These are phyloP conservation scores for Caenorhabditis sulstoni DNA, from an alignment of 2,888 invertebrate genomes.

Conservation along the genomic window DNA sequence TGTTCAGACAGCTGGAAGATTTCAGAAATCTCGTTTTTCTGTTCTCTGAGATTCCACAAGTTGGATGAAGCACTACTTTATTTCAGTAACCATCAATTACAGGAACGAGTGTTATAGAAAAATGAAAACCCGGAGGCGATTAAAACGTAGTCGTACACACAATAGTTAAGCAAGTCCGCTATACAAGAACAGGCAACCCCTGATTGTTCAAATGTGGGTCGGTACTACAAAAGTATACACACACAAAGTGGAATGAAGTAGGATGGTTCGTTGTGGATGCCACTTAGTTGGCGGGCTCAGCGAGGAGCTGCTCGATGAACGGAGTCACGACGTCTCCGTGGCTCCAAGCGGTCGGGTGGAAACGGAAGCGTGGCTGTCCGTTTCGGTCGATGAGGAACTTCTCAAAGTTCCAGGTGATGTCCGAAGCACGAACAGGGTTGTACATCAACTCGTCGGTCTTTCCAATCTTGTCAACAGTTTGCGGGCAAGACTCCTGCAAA, in stretches of 20 bases:
- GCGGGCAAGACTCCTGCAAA: constrained; percentile 79
- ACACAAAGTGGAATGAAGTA: constrained; percentile 41
- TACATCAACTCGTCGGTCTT: constrained; percentile 79
- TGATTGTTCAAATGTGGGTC: constrained; percentile 46
- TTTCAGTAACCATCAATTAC: constrained; percentile 37
- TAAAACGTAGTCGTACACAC: constrained; percentile 45
- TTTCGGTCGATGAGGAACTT: constrained; percentile 79
- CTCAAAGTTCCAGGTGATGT: constrained; percentile 81
- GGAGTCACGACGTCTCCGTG: constrained; percentile 78
- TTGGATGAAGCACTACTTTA: constrained; percentile 16
- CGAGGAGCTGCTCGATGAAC: constrained; percentile 74
- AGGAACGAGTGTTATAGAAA: constrained; percentile 13
- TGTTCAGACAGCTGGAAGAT: too few species aligned
- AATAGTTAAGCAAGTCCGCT: constrained; percentile 43
- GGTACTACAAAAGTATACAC: constrained; percentile 55
- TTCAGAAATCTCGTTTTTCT: too few species aligned
- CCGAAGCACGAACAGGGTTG: constrained; percentile 77
- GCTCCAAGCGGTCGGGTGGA: constrained; percentile 80
- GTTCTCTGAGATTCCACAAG: constrained; percentile 3
- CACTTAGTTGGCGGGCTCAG: constrained; percentile 61
- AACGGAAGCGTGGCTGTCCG: constrained; percentile 80
- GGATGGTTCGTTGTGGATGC: not conserved
- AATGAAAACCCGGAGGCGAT: constrained; percentile 49
- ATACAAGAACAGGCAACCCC: constrained; percentile 57
- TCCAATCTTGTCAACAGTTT: constrained; percentile 79